Evolutionary conservation across 2,113 vertebrate species (phyloP), one percentile per base, ranked within the genome.

Genomic region (Cranoglanis bouderius): DNA sequence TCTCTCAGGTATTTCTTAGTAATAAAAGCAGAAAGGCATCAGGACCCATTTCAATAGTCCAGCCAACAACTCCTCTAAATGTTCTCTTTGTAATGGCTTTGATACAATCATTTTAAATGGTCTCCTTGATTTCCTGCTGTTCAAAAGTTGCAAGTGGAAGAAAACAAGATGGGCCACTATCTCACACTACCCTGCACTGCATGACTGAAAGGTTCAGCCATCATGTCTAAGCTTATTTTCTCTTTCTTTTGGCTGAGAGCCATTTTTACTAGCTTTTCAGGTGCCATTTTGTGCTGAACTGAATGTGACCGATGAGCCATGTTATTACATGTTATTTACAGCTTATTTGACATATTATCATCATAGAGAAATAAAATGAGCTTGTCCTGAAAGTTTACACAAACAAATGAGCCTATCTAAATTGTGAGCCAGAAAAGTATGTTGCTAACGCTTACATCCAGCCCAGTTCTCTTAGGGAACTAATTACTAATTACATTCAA

Each of bases 61-160:
- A 86, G 85, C 78, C 78, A 80, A 87, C 35, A 89, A 81, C 85
- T 59, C 85, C 75, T 89, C 78, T 87, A 87, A 90, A 88, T 89
- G 89, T 90, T 92, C 86, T 86, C 72, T 82, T 77, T 89, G 78
- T 90, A 90, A 92, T 91, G 83, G 87, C 88, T 90, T 80, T 90
- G 87, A 92, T 85, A 89, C 85, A 82, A 87, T 87, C 87, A 84
- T 91, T 90, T 92, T 89, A 92, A 90, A 87, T 85, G 81, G 85
- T 87, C 88, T 91, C 85, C 90, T 92, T 91, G 87, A 88, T 91
- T 92, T 90, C 90, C 85, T 78, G 57, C 85, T 70, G 83, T 89
- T 91, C 57, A 85, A 77, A 84, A 88, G 67, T 65, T 86, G 85
- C 87, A 88, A 43, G 85, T 51, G 67, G 80, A 87, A 85, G 87